These are phyloP conservation scores for Drosophila macrospina DNA, from an alignment of 2,888 invertebrate species.

Conservation along the genomic window DNA sequence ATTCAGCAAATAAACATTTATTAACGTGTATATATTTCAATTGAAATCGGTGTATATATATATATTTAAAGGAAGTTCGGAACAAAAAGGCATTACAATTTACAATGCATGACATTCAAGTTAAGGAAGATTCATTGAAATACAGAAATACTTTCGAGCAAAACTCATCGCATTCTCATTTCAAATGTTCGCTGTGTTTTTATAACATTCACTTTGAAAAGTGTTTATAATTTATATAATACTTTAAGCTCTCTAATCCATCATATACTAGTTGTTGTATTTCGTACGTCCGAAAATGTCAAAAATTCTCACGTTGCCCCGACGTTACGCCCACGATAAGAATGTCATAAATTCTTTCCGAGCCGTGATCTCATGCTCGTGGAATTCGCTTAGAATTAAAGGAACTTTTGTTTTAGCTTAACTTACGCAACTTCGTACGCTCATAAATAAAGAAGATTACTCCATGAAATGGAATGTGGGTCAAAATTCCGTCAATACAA, in stretches of 20 bases:
- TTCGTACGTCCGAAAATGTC: slow-evolving; percentile 19
- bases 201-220: not conserved
- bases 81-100: slow-evolving; percentile 50
- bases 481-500: not conserved
- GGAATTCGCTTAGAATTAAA: slow-evolving; percentile 52
- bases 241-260: not conserved
- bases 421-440: not conserved
- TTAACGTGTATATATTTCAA: slow-evolving; percentile 35
- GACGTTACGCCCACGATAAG: slow-evolving; percentile 48
- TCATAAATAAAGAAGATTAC: not conserved
- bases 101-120: slow-evolving; percentile 49
- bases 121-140: slow-evolving; percentile 50
- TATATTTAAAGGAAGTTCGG: slow-evolving; percentile 52
- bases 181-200: too few species aligned
- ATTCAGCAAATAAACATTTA: slow-evolving; percentile 53
- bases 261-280: slow-evolving; percentile 18
- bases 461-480: slow-evolving; percentile 18
- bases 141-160: slow-evolving; percentile 35
- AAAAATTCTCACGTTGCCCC: slow-evolving; percentile 49
- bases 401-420: slow-evolving; percentile 6
- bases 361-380: slow-evolving; percentile 57
- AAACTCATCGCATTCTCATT: slow-evolving; percentile 7
- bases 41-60: not conserved
- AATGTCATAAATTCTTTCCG: slow-evolving; percentile 22
- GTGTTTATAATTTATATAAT: not conserved